Evolutionary conservation across 2,113 vertebrate genomes (phyloP), one percentile per base, ranked within the genome.

Genomic region (Beaufortia kweichowensis): DNA sequence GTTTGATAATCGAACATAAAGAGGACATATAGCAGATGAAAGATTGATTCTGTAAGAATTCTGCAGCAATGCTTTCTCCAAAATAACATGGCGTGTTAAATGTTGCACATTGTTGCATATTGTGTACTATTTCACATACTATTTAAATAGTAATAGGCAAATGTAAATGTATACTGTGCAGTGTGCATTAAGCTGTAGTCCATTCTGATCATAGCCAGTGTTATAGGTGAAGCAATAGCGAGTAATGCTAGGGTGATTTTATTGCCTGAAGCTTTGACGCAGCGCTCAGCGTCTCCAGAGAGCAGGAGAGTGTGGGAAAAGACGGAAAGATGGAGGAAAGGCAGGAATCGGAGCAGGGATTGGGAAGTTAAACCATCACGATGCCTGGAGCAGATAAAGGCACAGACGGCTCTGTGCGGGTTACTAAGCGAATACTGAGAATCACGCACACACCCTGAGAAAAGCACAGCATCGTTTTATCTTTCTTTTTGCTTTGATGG

Each of bases 401-500:
- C 43, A 71, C 64, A 66, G 74, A 66, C 14, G 1, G 65, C 43
- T 67, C 65, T 50, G 26, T 68, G 62, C 17, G 28, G 29, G n/a
- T 31, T 61, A 39, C 50, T 50, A 17, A 0, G 19, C 11, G 74
- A 79, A 81, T 79, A 39, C 72, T 33, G 53, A 76, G 65, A 56
- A 53, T 69, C 60, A 26, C 50, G 24, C 62, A 21, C 19, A 9
- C 64, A 29, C 43, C 76, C 64, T 76, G 60, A 14, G 24, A 21
- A 41, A 82, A 74, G 69, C 48, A 78, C 35, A 28, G 72, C 78
- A 82, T 81, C 62, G 83, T 83, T 89, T 84, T 78, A 88, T 83
- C 82, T 85, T 83, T 78, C 59, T 84, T 88, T 86, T 81, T 78
- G 87, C 90, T 91, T 91, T 91, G 90, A 92, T 91, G 90, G 89